phyloP scores from a whole-genome alignment of 2,888 invertebrate species.

The Epistrophe eligans region DNA sequence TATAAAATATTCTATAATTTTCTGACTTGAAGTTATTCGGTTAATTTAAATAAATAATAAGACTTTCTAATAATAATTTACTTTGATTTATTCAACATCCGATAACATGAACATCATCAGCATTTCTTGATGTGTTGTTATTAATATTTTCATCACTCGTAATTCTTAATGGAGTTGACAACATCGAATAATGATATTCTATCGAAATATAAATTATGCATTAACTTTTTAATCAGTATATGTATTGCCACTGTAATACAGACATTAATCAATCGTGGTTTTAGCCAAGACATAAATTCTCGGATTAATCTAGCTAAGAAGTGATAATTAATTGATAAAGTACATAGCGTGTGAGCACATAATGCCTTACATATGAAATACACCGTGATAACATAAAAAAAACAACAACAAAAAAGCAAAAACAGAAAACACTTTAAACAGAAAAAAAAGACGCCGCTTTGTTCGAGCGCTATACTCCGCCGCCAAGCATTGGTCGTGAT shows the following conservation, averaged over 20 bases:
- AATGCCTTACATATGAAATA: slow-evolving; percentile 8
- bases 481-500: background rate
- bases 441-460: slow-evolving; percentile 3
- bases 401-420: background rate
- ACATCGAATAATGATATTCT: slow-evolving; percentile 61
- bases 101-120: slow-evolving; percentile 7
- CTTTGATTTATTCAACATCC: slow-evolving; percentile 4
- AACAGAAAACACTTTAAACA: background rate
- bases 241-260: slow-evolving; percentile 28
- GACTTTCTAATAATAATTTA: background rate
- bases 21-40: no score
- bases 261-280: slow-evolving; percentile 45
- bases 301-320: slow-evolving; percentile 46
- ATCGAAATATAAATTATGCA: slow-evolving; percentile 46
- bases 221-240: slow-evolving; percentile 29
- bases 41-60: background rate
- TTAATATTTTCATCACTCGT: slow-evolving; percentile 51
- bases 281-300: slow-evolving; percentile 39
- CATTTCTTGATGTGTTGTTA: slow-evolving; percentile 7
- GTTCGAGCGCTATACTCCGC: background rate
- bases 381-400: background rate
- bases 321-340: slow-evolving; percentile 57
- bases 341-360: slow-evolving; percentile 43
- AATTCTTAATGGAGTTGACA: slow-evolving; percentile 41
- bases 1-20: no score